Base-by-base conservation (phyloP, 1,140 invertebrate genomes). In the Ceratina japonica region DNA sequence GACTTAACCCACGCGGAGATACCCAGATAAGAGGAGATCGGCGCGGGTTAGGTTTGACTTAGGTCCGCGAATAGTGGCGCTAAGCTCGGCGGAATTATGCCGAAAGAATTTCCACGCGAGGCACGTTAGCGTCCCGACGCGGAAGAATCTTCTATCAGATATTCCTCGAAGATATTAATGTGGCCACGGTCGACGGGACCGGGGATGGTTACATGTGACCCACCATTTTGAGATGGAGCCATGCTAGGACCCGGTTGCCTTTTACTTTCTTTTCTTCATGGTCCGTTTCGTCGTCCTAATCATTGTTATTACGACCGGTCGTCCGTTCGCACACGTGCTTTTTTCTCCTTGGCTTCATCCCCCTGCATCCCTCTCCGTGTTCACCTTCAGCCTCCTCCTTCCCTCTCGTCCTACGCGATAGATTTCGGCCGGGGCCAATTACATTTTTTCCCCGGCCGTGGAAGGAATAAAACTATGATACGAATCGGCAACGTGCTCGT, bases 261-360 rank as follows among this genome's bases (percentile, higher is more conserved):
- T 16, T 10, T 49, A 76, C 56, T 31, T 80, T 84, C 56, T 31
- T 80, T 84, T 81, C 70, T 80, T 80, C 80, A 85, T 84, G 80
- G 86, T 80, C 87, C 85, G 87, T 88, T 44, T 89, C 86, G 88
- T 87, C 83, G 87, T 66, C 79, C 89, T 90, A 90, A 90, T 90
- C 88, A 90, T 90, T 90, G 85, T 90, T 90, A 90, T 90, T 90
- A 90, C 87, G 71, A 62, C 24, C 80, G 74, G 77, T 79, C 75
- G 86, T 80, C 75, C 84, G 87, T 86, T 87, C 86, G 85, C 85
- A 85, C 81, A 86, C 85, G 79, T 66, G 77, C 77, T 84, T 84
- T 78, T 75, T 62, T 84, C 72, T 80, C 78, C 75, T 78, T 83
- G 65, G 66, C 37, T 71, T 79, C 75, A 80, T 80, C 81, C 79